These are phyloP conservation scores for Tenrec ecaudatus DNA, from an alignment of 2,113 vertebrate species.

Conservation along the genomic window DNA sequence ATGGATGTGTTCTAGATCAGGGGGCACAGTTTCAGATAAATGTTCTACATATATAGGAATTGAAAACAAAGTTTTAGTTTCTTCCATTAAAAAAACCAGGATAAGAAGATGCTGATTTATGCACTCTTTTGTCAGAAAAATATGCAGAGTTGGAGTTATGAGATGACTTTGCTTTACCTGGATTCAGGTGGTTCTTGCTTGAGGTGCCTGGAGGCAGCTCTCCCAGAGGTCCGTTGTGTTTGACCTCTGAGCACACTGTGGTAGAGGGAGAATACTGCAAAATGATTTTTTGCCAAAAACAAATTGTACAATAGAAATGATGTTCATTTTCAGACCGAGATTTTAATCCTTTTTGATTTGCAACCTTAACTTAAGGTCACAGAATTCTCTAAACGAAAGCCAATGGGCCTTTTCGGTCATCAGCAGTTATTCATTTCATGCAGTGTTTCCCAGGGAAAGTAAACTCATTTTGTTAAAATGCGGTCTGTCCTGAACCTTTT, in stretches of 20 bases:
- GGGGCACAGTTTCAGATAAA: background rate
- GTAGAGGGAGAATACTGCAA: slow-evolving; percentile 37
- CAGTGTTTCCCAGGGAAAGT: slow-evolving; percentile 43
- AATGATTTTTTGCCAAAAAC: slow-evolving; percentile 32
- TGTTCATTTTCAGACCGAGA: slow-evolving; percentile 32
- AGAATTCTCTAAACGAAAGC: slow-evolving; percentile 29
- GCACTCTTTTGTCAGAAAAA: background rate
- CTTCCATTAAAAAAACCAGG: background rate
- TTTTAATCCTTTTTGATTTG: slow-evolving; percentile 64
- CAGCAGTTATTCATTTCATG: slow-evolving; percentile 44
- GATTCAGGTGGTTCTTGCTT: slow-evolving; percentile 27
- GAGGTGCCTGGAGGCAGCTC: background rate
- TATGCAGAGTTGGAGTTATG: background rate
- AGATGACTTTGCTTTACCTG: slow-evolving; percentile 9
- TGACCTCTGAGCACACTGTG: slow-evolving; percentile 25
- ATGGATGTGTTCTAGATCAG: background rate
- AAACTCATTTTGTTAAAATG: slow-evolving; percentile 64
- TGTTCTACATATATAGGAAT: background rate
- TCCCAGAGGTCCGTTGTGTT: background rate
- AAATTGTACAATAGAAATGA: slow-evolving; percentile 54
- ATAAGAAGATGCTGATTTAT: background rate
- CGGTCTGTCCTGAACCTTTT: slow-evolving; percentile 49
- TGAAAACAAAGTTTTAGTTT: slow-evolving; percentile 33
- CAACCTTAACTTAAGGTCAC: slow-evolving; percentile 30
- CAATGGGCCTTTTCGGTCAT: slow-evolving; percentile 30